Base-by-base conservation (phyloP, 2,113 vertebrate species). In the Alouatta palliata region DNA sequence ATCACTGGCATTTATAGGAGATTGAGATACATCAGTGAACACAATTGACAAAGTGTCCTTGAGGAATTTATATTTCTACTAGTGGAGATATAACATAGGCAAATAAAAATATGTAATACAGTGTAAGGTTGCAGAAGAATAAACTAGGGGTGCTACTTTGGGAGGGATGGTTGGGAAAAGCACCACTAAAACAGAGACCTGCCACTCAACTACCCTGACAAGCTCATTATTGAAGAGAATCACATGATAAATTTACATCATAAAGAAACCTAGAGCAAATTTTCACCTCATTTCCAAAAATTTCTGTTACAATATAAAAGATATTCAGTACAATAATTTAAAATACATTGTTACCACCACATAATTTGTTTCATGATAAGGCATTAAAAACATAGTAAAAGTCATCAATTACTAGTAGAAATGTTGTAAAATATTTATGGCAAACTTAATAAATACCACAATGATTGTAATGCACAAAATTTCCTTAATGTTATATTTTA, bases 341-440 rank as follows among this genome's bases (percentile, higher is more conserved):
- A 97, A 97, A 97, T 96, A 30, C 32, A 89, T 95, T 96, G 93
- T 96, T 97, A 13, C 94, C 97, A 97, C 87, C 20, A 90, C 94
- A 70, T 91, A 92, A 84, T 75, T 93, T 97, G 96, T 68, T 93
- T 94, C 91, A 52, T 91, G 23, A 43, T 47, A 80, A 92, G 90
- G 25, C 79, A 86, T 40, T 91, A 43, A 64, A 71, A 64, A 92
- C 71, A 87, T 32, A 37, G 91, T 71, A 84, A 90, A 94, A 27
- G 35, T 96, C 85, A 96, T 96, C 87, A 95, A 2, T 95, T 94
- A 91, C 73, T 71, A 56, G 4, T 27, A 93, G 43, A 95, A 98
- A 96, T 90, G 76, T 58, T 93, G 1, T 87, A 91, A 52, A 61
- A 68, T 43, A 16, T 27, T 92, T n/a, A 76, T 35, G 73, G 80